phyloP scores from a whole-genome alignment of 2,113 vertebrate genomes.

The Chaetorhynchus papuensis region DNA sequence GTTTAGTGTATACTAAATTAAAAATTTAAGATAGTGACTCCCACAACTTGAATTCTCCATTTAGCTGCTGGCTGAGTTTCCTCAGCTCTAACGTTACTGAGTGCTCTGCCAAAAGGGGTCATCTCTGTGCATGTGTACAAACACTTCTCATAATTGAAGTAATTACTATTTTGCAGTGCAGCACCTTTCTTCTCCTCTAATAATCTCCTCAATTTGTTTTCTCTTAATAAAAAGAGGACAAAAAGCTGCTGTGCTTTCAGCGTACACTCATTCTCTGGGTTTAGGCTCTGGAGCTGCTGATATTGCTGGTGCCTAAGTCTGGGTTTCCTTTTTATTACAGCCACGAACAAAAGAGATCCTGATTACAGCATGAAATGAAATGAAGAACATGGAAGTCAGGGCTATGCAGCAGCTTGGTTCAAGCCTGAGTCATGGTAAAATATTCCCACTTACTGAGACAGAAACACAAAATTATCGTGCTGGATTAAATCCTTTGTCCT shows the following conservation, averaged over 20 bases:
- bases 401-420: neutral
- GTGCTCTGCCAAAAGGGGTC: slow-evolving; percentile 5
- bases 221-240: neutral
- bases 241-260: neutral
- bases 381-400: neutral
- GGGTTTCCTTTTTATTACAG: neutral
- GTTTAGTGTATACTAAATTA: slow-evolving; percentile 28
- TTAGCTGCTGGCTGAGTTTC: slow-evolving; percentile 44
- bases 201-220: neutral
- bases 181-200: slow-evolving; percentile 10
- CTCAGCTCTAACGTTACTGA: neutral
- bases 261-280: neutral
- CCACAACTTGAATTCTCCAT: slow-evolving; percentile 41
- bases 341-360: neutral
- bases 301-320: neutral
- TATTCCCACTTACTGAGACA: neutral
- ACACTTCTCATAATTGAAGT: slow-evolving; percentile 14
- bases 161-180: slow-evolving; percentile 27
- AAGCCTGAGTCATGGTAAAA: neutral
- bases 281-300: neutral
- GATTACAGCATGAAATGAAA: neutral
- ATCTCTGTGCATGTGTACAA: neutral
- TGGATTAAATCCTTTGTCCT: slow-evolving; percentile 16
- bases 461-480: neutral
- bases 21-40: slow-evolving; percentile 51